phyloP scores from a whole-genome alignment of 2,797 vertebrate genomes.

The Sylvilagus floridanus region DNA sequence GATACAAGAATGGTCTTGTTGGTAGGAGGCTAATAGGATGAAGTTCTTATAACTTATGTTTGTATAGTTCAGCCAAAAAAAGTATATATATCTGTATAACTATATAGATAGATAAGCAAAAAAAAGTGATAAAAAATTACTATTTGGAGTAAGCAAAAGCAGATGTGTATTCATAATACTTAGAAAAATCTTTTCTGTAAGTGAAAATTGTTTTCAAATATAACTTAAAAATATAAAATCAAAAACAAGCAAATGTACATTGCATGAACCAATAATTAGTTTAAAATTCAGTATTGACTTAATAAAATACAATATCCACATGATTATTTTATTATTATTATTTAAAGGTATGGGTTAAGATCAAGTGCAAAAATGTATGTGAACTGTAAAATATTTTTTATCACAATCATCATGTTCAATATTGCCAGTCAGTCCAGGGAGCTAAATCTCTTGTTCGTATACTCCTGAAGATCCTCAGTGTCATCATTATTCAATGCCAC shows the following conservation, averaged over 20 bases:
- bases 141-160: not conserved
- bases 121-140: not conserved
- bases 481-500: not conserved
- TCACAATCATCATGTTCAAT: not conserved
- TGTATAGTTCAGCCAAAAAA: not conserved
- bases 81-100: too few species aligned
- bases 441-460: not conserved
- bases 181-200: not conserved
- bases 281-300: not conserved
- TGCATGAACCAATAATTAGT: not conserved
- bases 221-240: slow-evolving; percentile 7
- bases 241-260: not conserved
- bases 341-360: not conserved
- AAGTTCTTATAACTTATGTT: not conserved
- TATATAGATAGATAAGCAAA: not conserved
- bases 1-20: not conserved
- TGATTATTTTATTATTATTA: not conserved
- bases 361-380: not conserved
- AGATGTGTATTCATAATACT: not conserved
- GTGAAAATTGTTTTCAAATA: not conserved
- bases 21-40: not conserved
- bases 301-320: not conserved
- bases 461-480: not conserved
- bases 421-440: not conserved
- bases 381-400: not conserved